phyloP scores from a whole-genome alignment of 2,888 invertebrate genomes.

The Andrena bucephala region DNA sequence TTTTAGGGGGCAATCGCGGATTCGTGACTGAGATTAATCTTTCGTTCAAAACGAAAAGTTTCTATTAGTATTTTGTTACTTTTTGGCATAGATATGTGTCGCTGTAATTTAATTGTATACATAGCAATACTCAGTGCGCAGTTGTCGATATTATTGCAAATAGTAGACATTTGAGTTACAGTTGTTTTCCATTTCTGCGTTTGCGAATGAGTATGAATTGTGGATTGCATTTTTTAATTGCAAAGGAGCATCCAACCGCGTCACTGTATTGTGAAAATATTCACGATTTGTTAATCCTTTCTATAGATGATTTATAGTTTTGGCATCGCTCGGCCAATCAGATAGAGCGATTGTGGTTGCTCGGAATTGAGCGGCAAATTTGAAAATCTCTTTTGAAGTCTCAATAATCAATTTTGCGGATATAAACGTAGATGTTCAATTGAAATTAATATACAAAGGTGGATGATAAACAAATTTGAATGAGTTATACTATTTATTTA shows the following conservation, averaged over 20 bases:
- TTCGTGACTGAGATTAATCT: slow-evolving; percentile 11
- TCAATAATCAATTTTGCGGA: background rate
- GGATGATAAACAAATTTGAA: too few relatives aligned
- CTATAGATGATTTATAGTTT: background rate
- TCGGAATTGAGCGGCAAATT: slow-evolving; percentile 1
- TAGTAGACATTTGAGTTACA: background rate
- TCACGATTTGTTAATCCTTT: background rate
- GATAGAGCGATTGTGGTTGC: background rate
- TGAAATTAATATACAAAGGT: too few relatives aligned
- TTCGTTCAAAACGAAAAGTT: slow-evolving; percentile 1
- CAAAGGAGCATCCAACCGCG: slow-evolving; percentile 16
- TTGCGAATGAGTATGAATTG: background rate
- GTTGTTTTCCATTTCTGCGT: background rate
- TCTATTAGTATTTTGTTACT: background rate
- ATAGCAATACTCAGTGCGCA: background rate
- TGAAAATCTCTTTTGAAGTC: background rate
- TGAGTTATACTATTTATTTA: too few relatives aligned
- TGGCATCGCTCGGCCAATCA: background rate
- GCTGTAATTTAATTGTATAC: background rate
- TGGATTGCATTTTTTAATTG: slow-evolving; percentile 4
- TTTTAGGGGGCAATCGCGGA: background rate
- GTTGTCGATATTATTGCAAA: background rate
- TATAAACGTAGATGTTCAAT: background rate
- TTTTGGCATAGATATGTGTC: too few relatives aligned
- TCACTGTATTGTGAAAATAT: background rate